Evolutionary conservation across 2,888 invertebrate species (phyloP).

Genomic region (Magallana nippona): DNA sequence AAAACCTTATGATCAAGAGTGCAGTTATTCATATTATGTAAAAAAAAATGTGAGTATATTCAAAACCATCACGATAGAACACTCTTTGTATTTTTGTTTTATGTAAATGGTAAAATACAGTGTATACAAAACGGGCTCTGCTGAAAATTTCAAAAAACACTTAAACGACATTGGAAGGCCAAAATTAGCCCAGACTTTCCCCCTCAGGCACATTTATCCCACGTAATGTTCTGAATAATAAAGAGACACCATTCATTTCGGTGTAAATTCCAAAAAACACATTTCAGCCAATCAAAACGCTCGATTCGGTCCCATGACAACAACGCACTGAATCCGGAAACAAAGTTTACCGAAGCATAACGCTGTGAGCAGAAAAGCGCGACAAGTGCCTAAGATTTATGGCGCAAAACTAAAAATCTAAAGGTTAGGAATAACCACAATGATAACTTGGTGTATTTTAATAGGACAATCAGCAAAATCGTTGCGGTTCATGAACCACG

Average conservation of each 20-base stretch:
- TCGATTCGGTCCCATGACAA: background rate
- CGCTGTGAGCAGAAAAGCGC: background rate
- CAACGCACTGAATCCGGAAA: slow-evolving; percentile 30
- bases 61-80: too few species aligned
- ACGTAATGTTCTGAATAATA: background rate
- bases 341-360: background rate
- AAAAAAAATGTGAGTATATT: too few species aligned
- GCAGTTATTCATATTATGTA: too few species aligned
- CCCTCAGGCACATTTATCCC: background rate
- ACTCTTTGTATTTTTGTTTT: too few species aligned
- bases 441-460: too few species aligned
- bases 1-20: too few species aligned
- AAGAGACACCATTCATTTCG: slow-evolving; percentile 16
- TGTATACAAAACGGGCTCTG: too few species aligned
- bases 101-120: too few species aligned
- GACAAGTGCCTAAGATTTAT: background rate
- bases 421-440: too few species aligned
- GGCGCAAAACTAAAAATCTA: background rate
- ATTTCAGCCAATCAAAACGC: background rate
- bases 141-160: too few species aligned
- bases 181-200: slow-evolving; percentile 2
- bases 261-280: background rate
- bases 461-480: too few species aligned
- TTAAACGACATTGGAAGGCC: background rate
- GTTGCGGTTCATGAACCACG: too few species aligned